Evolutionary conservation across 1,140 invertebrate genomes (phyloP), one percentile per base, ranked within the genome.

Genomic region (Procambarus virginalis): DNA sequence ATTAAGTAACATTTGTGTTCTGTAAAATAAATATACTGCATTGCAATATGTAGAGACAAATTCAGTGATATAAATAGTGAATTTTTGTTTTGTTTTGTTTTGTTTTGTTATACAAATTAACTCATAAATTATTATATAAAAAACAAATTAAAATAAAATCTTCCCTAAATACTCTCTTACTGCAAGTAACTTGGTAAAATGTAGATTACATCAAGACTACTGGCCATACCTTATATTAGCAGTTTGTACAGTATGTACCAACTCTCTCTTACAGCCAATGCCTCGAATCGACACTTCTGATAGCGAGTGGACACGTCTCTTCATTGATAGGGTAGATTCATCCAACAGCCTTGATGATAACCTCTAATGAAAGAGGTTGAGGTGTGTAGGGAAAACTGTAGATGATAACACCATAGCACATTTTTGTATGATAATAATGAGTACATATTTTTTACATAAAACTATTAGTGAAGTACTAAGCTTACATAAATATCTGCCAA

Each of bases 241-340:
- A 14, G 46, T 77, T 78, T 10, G 84, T 75, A 76, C 49, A 76
- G 58, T 34, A 70, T 20, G 80, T 70, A 73, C 58, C 49, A 46
- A 75, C 77, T 78, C 79, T 87, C 64, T 90, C 79, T 92, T 87
- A 55, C 91, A 90, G 88, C 79, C 84, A 49, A 76, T 90, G 88
- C 84, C 75, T 70, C 91, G 91, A 46, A 90, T 55, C 60, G 88
- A 90, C 70, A 90, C 91, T 14, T 92, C 91, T 45, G 91, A 92
- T 89, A 92, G 91, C 81, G 91, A 92, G 81, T 92, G 91, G 91
- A 92, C 91, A 70, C 75, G 89, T 22, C 91, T 92, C 88, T 92
- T 92, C 91, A 49, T 86, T 82, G 82, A 90, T 92, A 92, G 91
- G 87, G 79, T 92, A 77, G 89, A 92, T 76, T 92, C 91, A 34